Evolutionary conservation across 2,113 vertebrate species (phyloP).

Genomic region (Dermatemys mawii): DNA sequence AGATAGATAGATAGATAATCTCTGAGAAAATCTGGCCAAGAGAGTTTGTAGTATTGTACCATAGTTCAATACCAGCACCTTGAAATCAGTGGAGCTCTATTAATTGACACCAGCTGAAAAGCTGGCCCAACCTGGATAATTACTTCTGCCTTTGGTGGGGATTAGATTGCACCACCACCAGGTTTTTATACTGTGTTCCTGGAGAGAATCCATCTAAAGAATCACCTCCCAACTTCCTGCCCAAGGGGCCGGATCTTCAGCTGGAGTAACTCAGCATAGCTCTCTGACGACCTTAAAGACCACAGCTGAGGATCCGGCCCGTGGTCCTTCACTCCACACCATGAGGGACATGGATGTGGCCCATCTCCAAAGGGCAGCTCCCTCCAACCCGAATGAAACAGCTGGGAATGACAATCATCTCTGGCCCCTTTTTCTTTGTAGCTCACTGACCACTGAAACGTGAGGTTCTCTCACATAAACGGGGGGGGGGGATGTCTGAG

Average conservation of each 20-base stretch:
- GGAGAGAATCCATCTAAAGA: not conserved
- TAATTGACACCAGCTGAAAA: too few relatives aligned
- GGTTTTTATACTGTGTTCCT: not conserved
- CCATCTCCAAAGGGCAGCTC: not conserved
- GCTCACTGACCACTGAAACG: rapidly evolving
- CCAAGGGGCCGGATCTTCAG: not conserved
- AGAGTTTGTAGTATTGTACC: too few relatives aligned
- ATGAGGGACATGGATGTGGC: not conserved
- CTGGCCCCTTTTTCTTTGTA: not conserved
- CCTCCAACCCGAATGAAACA: not conserved
- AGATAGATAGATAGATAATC: not conserved
- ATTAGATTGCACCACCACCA: not conserved
- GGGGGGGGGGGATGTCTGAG: rapidly evolving
- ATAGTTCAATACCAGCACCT: too few relatives aligned
- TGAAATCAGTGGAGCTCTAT: not conserved
- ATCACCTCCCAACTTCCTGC: not conserved
- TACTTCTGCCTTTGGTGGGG: too few relatives aligned
- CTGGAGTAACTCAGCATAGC: not conserved
- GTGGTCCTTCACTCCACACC: too few relatives aligned
- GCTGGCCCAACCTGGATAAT: not conserved
- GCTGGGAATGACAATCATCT: not conserved
- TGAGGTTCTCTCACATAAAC: not conserved
- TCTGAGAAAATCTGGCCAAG: not conserved
- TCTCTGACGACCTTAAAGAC: too few relatives aligned
- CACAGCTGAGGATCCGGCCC: not conserved